These are phyloP conservation scores for Calameuta filiformis DNA, from an alignment of 2,888 invertebrate species.

Conservation along the genomic window DNA sequence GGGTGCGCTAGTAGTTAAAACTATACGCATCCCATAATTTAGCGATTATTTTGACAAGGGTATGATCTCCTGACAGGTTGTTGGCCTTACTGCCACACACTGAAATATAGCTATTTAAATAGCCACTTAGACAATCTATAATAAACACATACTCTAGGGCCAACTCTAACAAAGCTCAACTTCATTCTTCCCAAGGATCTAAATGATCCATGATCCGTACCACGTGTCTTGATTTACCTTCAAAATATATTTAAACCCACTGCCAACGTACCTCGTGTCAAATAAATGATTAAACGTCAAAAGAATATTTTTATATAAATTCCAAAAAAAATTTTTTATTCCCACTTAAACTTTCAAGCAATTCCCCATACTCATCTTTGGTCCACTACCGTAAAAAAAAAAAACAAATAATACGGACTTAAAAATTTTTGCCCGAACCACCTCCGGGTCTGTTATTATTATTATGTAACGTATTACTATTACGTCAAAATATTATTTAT, in stretches of 20 bases:
- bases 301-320: neutral
- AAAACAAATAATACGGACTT: neutral
- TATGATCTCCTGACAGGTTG: conserved; percentile 60
- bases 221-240: neutral
- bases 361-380: neutral
- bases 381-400: neutral
- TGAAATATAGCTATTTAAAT: conserved; percentile 59
- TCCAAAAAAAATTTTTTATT: neutral
- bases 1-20: conserved; percentile 46
- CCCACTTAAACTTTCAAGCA: neutral
- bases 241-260: neutral
- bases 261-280: neutral
- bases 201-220: neutral
- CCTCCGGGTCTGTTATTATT: neutral
- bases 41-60: conserved; percentile 64
- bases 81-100: conserved; percentile 53
- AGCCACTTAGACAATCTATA: conserved; percentile 41
- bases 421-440: neutral
- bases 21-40: conserved; percentile 60
- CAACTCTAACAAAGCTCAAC: neutral
- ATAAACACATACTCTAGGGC: conserved; percentile 14
- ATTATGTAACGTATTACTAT: neutral
- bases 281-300: neutral
- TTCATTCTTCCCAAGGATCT: neutral
- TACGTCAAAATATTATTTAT: neutral